These are phyloP conservation scores for Petromus typicus DNA, from an alignment of 2,113 vertebrate species.

Conservation along the genomic window DNA sequence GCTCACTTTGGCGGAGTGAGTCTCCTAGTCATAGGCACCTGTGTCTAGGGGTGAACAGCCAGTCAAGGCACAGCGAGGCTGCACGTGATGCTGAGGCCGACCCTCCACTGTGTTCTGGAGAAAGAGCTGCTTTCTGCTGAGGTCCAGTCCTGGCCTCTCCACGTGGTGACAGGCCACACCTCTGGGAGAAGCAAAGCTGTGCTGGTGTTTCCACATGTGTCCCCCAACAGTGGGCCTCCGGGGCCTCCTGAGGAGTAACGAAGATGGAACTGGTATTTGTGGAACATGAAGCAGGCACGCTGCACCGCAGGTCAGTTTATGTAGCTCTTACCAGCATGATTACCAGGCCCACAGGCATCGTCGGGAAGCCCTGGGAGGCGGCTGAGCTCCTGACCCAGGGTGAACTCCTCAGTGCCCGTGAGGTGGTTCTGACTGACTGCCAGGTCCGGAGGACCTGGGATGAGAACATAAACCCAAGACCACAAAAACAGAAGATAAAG, in stretches of 20 bases:
- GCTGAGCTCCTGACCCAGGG: not conserved
- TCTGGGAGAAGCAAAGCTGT: not conserved
- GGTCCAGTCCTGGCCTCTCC: not conserved
- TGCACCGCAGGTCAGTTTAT: not conserved
- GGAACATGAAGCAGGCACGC: not conserved
- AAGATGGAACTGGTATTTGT: not conserved
- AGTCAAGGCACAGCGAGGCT: not conserved
- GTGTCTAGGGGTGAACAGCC: not conserved
- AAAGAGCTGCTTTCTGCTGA: not conserved
- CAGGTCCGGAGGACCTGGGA: not conserved
- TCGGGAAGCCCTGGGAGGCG: not conserved
- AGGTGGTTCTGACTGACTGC: not conserved
- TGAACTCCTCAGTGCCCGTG: not conserved
- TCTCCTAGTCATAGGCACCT: not conserved
- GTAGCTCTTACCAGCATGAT: not conserved
- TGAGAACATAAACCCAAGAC: conserved; percentile 15
- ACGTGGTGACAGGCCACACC: not conserved
- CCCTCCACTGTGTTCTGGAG: not conserved
- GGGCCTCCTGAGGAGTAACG: not conserved
- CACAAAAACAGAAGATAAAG: not conserved
- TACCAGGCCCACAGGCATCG: not conserved
- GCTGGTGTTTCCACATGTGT: not conserved
- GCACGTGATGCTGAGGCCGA: not conserved
- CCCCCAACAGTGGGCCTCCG: accelerated
- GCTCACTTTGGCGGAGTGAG: not conserved